These are phyloP conservation scores for Lycia hirtaria DNA, from an alignment of 2,888 invertebrate species.

Conservation along the genomic window DNA sequence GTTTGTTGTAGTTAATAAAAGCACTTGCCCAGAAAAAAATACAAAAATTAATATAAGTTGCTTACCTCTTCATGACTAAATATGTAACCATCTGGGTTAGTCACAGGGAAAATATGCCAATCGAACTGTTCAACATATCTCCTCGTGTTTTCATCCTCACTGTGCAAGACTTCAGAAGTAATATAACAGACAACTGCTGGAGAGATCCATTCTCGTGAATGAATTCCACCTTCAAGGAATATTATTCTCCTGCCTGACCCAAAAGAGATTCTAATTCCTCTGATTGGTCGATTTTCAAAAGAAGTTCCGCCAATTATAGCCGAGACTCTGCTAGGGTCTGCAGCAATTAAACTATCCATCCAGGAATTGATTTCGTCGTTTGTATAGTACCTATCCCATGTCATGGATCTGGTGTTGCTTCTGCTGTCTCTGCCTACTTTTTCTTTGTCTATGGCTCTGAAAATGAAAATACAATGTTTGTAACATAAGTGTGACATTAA, in stretches of 20 bases:
- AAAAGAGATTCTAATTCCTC: constrained; percentile 72
- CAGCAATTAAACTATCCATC: constrained; percentile 77
- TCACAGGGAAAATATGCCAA: constrained; percentile 91
- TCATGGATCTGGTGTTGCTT: constrained; percentile 47
- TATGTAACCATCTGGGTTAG: constrained; percentile 90
- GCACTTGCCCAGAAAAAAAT: too few species aligned
- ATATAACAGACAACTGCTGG: constrained; percentile 88
- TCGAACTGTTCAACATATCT: constrained; percentile 87
- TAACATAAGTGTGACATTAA: too few species aligned
- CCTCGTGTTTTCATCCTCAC: constrained; percentile 77
- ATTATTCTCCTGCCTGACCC: constrained; percentile 60
- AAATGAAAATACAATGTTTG: constrained; percentile 6
- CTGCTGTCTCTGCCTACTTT: constrained; percentile 51
- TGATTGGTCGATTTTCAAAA: constrained; percentile 74
- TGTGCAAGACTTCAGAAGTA: constrained; percentile 90
- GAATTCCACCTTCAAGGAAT: constrained; percentile 84
- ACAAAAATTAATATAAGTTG: background rate
- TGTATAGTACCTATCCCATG: constrained; percentile 85
- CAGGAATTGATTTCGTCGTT: constrained; percentile 86
- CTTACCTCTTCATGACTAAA: constrained; percentile 87
- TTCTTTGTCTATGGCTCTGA: constrained; percentile 78
- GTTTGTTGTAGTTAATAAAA: too few species aligned
- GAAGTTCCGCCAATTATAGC: constrained; percentile 66
- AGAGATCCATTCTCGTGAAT: constrained; percentile 91
- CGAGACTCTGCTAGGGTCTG: constrained; percentile 78